Evolutionary conservation across 2,113 vertebrate genomes (phyloP).

Genomic region (Aythya baeri): DNA sequence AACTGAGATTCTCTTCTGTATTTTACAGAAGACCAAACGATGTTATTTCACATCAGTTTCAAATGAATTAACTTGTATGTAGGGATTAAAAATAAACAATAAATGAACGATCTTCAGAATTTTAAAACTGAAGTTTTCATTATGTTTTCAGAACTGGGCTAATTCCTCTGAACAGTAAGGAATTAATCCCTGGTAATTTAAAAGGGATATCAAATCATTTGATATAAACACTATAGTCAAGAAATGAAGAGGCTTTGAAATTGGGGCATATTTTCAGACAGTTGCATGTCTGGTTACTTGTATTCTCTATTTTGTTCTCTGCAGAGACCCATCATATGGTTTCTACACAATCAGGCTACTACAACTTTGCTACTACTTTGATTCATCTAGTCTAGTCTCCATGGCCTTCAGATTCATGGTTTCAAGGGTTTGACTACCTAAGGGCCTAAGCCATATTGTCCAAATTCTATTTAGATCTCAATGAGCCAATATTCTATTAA

Average conservation of each 20-base stretch:
- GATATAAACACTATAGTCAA: not conserved
- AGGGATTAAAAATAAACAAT: not conserved
- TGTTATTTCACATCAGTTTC: not conserved
- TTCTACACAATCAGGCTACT: not conserved
- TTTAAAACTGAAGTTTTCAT: not conserved
- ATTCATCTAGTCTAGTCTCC: not conserved
- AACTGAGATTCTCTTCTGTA: not conserved
- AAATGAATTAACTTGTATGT: not conserved
- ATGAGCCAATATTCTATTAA: not conserved
- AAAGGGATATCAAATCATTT: not conserved
- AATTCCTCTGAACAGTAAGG: not conserved
- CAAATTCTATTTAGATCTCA: not conserved
- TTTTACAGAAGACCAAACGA: not conserved
- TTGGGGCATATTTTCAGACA: not conserved
- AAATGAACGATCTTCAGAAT: not conserved
- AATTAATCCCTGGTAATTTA: not conserved
- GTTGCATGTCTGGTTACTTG: not conserved
- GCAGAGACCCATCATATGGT: not conserved
- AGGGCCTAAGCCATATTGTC: not conserved
- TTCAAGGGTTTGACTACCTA: not conserved
- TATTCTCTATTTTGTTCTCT: not conserved
- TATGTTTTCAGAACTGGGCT: not conserved
- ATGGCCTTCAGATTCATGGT: rapidly evolving
- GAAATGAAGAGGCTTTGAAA: not conserved
- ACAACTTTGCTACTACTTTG: not conserved